Evolutionary conservation across 2,797 vertebrate species (phyloP).

Genomic region (Chrysolophus pictus): DNA sequence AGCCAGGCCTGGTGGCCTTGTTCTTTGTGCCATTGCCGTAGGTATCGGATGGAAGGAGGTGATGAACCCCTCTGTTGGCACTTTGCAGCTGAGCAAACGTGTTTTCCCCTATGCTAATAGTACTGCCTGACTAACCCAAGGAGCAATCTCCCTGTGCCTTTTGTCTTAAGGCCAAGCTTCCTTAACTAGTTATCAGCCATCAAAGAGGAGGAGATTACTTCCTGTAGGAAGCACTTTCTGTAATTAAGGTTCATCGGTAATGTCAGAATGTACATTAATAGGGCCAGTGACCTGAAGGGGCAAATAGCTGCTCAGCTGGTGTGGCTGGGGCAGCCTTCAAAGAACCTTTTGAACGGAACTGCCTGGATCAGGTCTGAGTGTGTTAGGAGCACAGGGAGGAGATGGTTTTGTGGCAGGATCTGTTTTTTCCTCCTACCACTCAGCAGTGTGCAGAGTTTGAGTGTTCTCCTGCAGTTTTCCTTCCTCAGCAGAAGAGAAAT

Average conservation of each 20-base stretch:
- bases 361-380: neutral
- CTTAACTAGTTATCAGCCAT: constrained; percentile 66
- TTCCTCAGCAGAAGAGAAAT: neutral
- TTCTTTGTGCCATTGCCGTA: fast-evolving
- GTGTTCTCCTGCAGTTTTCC: neutral
- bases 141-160: constrained; percentile 44
- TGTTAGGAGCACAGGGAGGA: neutral
- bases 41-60: neutral
- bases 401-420: neutral
- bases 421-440: neutral
- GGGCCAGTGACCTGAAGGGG: constrained; percentile 62
- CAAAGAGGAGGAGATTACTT: constrained; percentile 69
- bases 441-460: neutral
- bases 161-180: constrained; percentile 68
- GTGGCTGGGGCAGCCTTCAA: constrained; percentile 46
- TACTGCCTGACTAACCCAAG: constrained; percentile 41
- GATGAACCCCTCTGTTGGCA: neutral
- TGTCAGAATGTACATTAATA: constrained; percentile 42
- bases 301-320: constrained; percentile 50
- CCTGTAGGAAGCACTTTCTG: constrained; percentile 74
- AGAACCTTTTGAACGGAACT: constrained; percentile 14
- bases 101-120: neutral
- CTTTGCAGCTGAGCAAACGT: neutral
- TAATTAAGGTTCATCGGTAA: constrained; percentile 56
- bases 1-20: neutral